Base-by-base conservation (phyloP, 2,888 invertebrate species). In the Clivina fossor region DNA sequence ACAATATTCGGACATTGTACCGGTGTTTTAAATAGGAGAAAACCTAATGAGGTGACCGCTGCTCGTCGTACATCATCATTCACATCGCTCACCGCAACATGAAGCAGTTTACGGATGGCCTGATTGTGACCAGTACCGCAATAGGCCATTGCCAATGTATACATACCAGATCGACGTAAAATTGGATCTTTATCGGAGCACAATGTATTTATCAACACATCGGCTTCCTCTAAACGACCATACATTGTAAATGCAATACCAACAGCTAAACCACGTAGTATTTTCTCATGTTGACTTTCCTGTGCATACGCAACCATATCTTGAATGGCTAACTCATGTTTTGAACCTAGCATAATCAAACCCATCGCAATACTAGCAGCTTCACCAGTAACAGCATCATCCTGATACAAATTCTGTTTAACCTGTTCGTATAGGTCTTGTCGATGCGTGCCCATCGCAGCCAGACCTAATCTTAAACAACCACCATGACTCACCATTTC, bases 321-420 rank as follows among this genome's bases (percentile, higher is more conserved):
- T 72, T 92, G 88, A 62, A 95, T 92, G 2, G 92, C 90, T 59
- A 86, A 83, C 0, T 88, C 84, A 66, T 91, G 85, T 69, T 95
- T 90, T 0, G 96, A 96, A 2, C 98, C 98, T 64, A 98, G 77
- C 98, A 98, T 98, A 0, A 98, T 96, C 84, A 99, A 88, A 41
- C 99, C 99, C 96, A 99, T 98, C 1, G 96, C 95, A 63, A 99
- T 90, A 58, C 97, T 98, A 20, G 99, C 98, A 4, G 98, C 97
- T 76, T 99, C 99, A 19, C 98, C 98, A 16, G 97, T 96, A 0
- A 98, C 93, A 0, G 99, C 99, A 75, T 99, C 98, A 74, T 99
- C 99, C 76, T 97, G 95, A 69, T 95, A 97, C 57, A 99, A 79
- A 74, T 95, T 95, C 70, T 94, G 93, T 71, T 97, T 97, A 7